Evolutionary conservation across 2,797 vertebrate genomes (phyloP).

Genomic region (Myoxocephalus aenaeus): DNA sequence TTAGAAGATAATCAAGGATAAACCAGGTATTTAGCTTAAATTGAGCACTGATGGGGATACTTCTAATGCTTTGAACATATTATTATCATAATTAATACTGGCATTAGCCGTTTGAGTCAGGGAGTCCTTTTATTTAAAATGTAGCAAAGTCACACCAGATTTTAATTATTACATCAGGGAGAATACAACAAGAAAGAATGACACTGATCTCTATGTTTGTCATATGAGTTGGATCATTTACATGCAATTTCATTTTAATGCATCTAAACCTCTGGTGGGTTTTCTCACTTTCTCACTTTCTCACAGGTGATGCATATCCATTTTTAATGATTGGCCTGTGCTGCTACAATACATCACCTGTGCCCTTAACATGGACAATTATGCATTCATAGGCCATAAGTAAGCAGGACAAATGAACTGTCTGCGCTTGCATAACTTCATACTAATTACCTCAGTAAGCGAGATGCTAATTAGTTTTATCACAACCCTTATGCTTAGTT

Average conservation of each 20-base stretch:
- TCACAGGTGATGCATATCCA: slow-evolving; percentile 72
- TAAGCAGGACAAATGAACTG: slow-evolving; percentile 82
- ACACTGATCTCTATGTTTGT: slow-evolving; percentile 38
- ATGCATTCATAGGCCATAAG: slow-evolving; percentile 79
- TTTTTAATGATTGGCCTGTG: slow-evolving; percentile 75
- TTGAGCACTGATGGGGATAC: slow-evolving; percentile 45
- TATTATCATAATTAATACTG: slow-evolving; percentile 61
- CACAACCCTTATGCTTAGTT: slow-evolving; percentile 64
- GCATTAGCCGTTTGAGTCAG: slow-evolving; percentile 30
- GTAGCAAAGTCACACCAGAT: slow-evolving; percentile 39
- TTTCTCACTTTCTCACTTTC: slow-evolving; percentile 42
- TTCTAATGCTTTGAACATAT: slow-evolving; percentile 52
- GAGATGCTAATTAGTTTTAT: slow-evolving; percentile 77
- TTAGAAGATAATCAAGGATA: slow-evolving; percentile 70
- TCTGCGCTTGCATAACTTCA: slow-evolving; percentile 71
- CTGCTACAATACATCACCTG: slow-evolving; percentile 77
- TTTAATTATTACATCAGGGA: slow-evolving; percentile 42
- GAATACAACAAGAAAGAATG: slow-evolving; percentile 44
- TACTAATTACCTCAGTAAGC: slow-evolving; percentile 80
- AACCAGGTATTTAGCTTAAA: slow-evolving; percentile 63
- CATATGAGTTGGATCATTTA: slow-evolving; percentile 56
- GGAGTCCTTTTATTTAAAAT: slow-evolving; percentile 48
- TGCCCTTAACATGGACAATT: slow-evolving; percentile 77
- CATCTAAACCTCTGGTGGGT: slow-evolving; percentile 52
- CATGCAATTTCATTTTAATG: slow-evolving; percentile 68